Evolutionary conservation across 2,797 vertebrate genomes (phyloP).

Genomic region (Garrulus glandarius): DNA sequence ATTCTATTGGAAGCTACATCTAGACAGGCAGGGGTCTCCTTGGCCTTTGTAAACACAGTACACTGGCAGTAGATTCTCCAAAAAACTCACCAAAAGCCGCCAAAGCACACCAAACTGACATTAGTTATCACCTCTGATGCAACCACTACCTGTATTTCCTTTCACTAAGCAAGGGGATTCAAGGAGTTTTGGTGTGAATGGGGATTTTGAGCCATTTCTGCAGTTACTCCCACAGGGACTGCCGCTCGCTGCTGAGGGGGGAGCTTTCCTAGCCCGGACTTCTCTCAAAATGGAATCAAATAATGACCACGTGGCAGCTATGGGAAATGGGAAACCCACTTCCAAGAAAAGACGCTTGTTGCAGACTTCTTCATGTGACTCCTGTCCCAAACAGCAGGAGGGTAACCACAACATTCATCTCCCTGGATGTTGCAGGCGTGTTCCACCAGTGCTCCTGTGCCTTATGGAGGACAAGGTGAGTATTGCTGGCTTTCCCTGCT

Average conservation of each 20-base stretch:
- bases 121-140: background rate
- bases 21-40: background rate
- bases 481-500: background rate
- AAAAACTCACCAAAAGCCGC: fast-evolving
- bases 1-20: background rate
- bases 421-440: background rate
- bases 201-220: background rate
- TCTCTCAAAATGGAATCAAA: background rate
- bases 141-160: background rate
- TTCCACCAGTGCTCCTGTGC: background rate
- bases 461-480: background rate
- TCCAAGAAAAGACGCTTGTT: background rate
- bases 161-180: background rate
- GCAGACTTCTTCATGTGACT: background rate
- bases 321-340: background rate
- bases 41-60: background rate
- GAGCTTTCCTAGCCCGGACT: background rate
- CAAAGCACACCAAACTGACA: background rate
- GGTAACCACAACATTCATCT: background rate
- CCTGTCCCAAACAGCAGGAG: background rate
- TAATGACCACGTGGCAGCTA: fast-evolving
- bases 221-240: fast-evolving
- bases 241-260: fast-evolving
- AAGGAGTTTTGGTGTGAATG: background rate
- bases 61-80: background rate